Conservation (phyloP, 2,888 invertebrate species). For the Andrena flavipes region DNA sequence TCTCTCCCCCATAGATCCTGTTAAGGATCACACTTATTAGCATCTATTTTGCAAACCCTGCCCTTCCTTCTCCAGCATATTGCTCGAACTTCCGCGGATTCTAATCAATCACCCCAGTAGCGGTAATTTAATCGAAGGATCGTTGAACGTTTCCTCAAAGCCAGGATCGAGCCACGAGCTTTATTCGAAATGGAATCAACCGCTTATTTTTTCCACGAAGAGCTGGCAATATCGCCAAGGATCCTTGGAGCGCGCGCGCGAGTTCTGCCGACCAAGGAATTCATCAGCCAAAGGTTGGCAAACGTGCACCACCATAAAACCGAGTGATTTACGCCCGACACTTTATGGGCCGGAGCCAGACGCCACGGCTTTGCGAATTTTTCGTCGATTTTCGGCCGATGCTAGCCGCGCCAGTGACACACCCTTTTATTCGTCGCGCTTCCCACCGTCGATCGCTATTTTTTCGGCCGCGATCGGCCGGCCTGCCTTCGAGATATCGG, state of each 20-base stretch:
- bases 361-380: slow-evolving; percentile 83
- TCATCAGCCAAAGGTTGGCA: slow-evolving; percentile 84
- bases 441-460: slow-evolving; percentile 24
- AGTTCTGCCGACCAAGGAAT: slow-evolving; percentile 81
- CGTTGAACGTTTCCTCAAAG: background rate
- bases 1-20: background rate
- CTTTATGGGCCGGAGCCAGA: slow-evolving; percentile 83
- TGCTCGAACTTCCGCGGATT: background rate
- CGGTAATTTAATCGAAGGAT: background rate
- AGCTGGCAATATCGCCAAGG: slow-evolving; percentile 59
- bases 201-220: slow-evolving; percentile 59
- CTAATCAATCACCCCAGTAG: background rate
- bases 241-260: slow-evolving; percentile 49
- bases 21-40: background rate
- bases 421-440: slow-evolving; percentile 32
- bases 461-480: background rate
- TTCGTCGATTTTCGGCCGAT: slow-evolving; percentile 80
- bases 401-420: slow-evolving; percentile 34
- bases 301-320: slow-evolving; percentile 85
- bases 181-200: background rate
- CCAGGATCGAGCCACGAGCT: background rate
- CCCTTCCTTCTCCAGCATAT: background rate
- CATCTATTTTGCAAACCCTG: background rate
- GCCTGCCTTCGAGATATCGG: background rate
- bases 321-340: slow-evolving; percentile 84